Percentiles rank a stretch among this genome's conserved stretches.
These are phyloP conservation scores for Vanessa cardui DNA, from an alignment of 2,888 invertebrate genomes.

Conservation along the genomic window DNA sequence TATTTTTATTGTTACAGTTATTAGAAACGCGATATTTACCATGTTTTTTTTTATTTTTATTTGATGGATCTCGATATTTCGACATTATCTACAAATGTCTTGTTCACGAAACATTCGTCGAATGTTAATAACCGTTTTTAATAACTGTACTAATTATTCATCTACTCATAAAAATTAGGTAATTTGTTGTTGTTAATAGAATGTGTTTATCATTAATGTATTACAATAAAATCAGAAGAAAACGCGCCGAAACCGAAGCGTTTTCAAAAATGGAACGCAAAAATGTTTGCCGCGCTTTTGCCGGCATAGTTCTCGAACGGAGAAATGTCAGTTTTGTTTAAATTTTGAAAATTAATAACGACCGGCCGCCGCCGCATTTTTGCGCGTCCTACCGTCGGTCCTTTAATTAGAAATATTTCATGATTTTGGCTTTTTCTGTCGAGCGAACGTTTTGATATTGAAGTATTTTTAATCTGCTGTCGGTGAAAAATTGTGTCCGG, in stretches of 20 bases:
- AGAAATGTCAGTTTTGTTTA: slow-evolving; percentile 78
- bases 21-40: too few relatives aligned
- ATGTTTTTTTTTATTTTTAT: too few relatives aligned
- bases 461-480: slow-evolving; percentile 35
- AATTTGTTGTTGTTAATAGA: too few relatives aligned
- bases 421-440: slow-evolving; percentile 62
- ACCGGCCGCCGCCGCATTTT: slow-evolving; percentile 58
- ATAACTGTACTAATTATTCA: too few relatives aligned
- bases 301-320: slow-evolving; percentile 71
- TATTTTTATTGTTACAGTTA: too few relatives aligned
- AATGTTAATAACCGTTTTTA: too few relatives aligned
- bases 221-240: neutral
- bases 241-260: slow-evolving; percentile 20
- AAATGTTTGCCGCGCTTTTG: slow-evolving; percentile 66
- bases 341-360: slow-evolving; percentile 80
- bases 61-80: too few relatives aligned
- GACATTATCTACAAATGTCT: too few relatives aligned
- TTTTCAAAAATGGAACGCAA: slow-evolving; percentile 61
- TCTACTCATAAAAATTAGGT: too few relatives aligned
- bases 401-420: slow-evolving; percentile 79
- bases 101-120: too few relatives aligned
- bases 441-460: slow-evolving; percentile 35
- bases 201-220: neutral
- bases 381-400: slow-evolving; percentile 52
- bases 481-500: neutral